These are phyloP conservation scores for Drosophila anceps DNA, from an alignment of 2,888 invertebrate species.

Conservation along the genomic window DNA sequence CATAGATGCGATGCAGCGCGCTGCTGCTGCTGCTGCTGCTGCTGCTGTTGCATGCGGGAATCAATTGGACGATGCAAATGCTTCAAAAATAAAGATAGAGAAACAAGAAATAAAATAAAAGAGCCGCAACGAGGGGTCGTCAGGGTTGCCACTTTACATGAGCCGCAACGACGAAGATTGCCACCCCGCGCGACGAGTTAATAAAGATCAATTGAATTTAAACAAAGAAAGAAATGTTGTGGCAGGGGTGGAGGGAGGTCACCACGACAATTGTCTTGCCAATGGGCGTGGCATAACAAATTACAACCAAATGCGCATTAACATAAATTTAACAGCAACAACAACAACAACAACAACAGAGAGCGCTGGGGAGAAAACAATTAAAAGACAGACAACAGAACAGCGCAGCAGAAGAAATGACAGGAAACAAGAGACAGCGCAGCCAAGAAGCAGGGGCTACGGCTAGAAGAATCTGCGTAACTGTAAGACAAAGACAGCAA, in stretches of 20 bases:
- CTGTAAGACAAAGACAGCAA: slow-evolving; percentile 46
- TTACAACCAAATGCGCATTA: slow-evolving; percentile 70
- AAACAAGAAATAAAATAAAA: slow-evolving; percentile 23
- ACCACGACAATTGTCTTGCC: slow-evolving; percentile 52
- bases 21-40: not conserved
- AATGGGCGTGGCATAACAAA: slow-evolving; percentile 62
- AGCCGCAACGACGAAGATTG: slow-evolving; percentile 35
- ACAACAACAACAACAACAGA: not conserved
- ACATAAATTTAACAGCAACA: slow-evolving; percentile 56
- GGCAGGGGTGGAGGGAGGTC: slow-evolving; percentile 45
- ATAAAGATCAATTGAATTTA: slow-evolving; percentile 81
- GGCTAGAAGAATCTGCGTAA: slow-evolving; percentile 50
- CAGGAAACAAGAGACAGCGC: slow-evolving; percentile 44
- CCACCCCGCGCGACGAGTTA: slow-evolving; percentile 48
- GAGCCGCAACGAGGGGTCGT: slow-evolving; percentile 45
- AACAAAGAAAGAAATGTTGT: slow-evolving; percentile 72
- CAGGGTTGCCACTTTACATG: slow-evolving; percentile 55
- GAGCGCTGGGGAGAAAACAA: slow-evolving; percentile 43
- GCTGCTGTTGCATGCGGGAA: slow-evolving; percentile 43
- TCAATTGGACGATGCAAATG: slow-evolving; percentile 73
- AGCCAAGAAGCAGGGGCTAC: slow-evolving; percentile 1
- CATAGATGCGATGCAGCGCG: slow-evolving; percentile 13
- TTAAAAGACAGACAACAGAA: slow-evolving; percentile 51
- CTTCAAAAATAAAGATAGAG: slow-evolving; percentile 32
- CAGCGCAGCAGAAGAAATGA: slow-evolving; percentile 47